A percentile compares a stretch with the other conserved stretches of the same genome.
phyloP scores from a whole-genome alignment of 2,888 invertebrate genomes.

The Antheraea yamamai region DNA sequence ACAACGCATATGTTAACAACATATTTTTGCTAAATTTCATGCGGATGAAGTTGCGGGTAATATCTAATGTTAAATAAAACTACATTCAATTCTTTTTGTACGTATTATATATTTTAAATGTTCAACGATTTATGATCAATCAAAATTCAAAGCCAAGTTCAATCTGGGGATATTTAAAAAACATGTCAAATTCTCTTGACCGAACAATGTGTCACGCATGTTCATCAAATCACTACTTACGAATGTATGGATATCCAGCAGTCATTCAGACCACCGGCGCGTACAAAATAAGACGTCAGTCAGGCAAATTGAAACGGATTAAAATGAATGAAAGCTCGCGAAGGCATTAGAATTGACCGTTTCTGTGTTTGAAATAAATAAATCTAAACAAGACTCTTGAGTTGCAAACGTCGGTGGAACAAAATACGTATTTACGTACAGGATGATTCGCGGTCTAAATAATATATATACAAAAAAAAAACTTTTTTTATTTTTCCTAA shows the following conservation, averaged over 20 bases:
- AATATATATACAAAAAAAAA: neutral
- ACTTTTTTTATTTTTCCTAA: neutral
- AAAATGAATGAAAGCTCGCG: conserved; percentile 63
- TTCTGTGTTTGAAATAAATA: conserved; percentile 68
- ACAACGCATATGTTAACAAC: too few relatives aligned
- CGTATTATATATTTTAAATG: neutral
- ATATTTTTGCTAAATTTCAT: too few relatives aligned
- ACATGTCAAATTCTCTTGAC: conserved; percentile 22
- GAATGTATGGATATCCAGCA: conserved; percentile 24
- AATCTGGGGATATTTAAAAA: neutral
- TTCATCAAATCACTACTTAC: conserved; percentile 16
- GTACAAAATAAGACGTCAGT: conserved; percentile 75
- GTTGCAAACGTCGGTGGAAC: conserved; percentile 44
- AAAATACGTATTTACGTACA: conserved; percentile 43
- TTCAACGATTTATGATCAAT: neutral
- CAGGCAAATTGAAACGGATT: conserved; percentile 73
- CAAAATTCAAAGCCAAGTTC: neutral
- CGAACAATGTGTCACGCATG: conserved; percentile 17
- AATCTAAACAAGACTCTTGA: conserved; percentile 54
- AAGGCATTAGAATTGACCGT: conserved; percentile 70
- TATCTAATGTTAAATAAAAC: neutral
- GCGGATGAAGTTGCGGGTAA: too few relatives aligned
- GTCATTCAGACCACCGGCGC: conserved; percentile 62
- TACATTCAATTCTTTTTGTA: neutral
- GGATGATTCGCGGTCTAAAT: neutral